Percentiles rank a stretch among this genome's conserved stretches.
phyloP scores from a whole-genome alignment of 2,113 vertebrate species.

The Corvus moneduloides region DNA sequence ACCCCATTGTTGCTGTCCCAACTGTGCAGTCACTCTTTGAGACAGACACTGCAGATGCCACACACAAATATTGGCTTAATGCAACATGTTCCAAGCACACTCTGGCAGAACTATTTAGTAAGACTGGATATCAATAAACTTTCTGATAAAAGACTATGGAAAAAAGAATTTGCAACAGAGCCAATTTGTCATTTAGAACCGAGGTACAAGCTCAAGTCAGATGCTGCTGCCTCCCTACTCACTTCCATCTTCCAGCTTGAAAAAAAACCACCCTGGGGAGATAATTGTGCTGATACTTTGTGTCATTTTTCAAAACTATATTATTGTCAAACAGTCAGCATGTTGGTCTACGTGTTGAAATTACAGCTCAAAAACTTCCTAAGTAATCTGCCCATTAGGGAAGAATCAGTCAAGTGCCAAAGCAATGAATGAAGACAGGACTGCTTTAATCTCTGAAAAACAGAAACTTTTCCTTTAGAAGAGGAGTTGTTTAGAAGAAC shows the following conservation, averaged over 20 bases:
- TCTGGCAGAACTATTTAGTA: neutral
- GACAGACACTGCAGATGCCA: neutral
- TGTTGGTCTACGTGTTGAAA: slow-evolving; percentile 12
- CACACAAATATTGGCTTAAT: neutral
- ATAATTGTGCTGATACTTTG: neutral
- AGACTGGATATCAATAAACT: neutral
- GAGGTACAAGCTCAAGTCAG: neutral
- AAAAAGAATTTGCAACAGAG: neutral
- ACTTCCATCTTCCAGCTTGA: neutral
- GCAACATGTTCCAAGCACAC: neutral
- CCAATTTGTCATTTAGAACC: neutral
- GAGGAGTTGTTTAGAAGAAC: slow-evolving; percentile 47
- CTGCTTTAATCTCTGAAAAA: slow-evolving; percentile 48
- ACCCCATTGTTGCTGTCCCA: neutral
- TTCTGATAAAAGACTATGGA: neutral
- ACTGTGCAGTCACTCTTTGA: neutral
- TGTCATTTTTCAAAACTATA: neutral
- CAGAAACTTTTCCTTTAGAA: slow-evolving; percentile 58
- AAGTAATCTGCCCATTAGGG: slow-evolving; percentile 48
- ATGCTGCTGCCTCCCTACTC: neutral
- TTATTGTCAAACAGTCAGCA: neutral
- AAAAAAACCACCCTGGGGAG: neutral
- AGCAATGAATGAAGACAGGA: slow-evolving; percentile 45
- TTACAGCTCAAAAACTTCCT: slow-evolving; percentile 16
- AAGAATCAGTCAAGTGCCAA: slow-evolving; percentile 53